These are phyloP conservation scores for Microcebus lehilahytsara DNA, from an alignment of 2,113 vertebrate species.

Conservation along the genomic window DNA sequence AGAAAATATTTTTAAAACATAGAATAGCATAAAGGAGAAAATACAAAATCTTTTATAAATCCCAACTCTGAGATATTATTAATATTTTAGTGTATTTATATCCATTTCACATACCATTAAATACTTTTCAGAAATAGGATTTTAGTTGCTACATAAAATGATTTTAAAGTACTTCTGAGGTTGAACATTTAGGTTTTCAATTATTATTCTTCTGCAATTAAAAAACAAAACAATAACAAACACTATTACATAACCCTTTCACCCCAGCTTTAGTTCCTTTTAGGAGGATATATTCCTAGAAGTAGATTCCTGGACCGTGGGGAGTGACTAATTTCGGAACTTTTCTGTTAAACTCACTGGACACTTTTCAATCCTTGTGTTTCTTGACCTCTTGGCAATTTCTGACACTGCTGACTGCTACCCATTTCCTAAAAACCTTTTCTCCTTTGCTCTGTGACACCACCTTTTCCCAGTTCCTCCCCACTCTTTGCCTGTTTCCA, in stretches of 20 bases:
- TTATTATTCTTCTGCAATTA: background rate
- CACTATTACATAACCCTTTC: background rate
- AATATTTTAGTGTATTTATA: constrained; percentile 14
- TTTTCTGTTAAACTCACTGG: background rate
- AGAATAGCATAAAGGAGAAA: constrained; percentile 31
- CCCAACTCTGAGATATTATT: background rate
- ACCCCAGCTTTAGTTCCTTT: background rate
- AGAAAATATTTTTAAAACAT: constrained; percentile 51
- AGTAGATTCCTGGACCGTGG: background rate
- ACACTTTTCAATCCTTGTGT: background rate
- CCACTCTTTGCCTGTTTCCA: background rate
- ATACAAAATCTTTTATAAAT: constrained; percentile 18
- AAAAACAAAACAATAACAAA: background rate
- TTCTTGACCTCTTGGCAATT: background rate
- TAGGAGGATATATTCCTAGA: background rate
- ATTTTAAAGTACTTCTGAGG: background rate
- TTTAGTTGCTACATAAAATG: background rate
- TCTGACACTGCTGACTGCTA: background rate
- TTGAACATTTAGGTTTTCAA: constrained; percentile 1
- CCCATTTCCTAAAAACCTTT: background rate
- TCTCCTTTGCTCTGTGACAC: background rate
- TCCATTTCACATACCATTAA: background rate
- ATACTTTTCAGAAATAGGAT: constrained; percentile 29
- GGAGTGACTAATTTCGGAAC: background rate
- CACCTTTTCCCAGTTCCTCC: background rate